These are phyloP conservation scores for Heteronetta atricapilla DNA, from an alignment of 2,113 vertebrate genomes.

Conservation along the genomic window DNA sequence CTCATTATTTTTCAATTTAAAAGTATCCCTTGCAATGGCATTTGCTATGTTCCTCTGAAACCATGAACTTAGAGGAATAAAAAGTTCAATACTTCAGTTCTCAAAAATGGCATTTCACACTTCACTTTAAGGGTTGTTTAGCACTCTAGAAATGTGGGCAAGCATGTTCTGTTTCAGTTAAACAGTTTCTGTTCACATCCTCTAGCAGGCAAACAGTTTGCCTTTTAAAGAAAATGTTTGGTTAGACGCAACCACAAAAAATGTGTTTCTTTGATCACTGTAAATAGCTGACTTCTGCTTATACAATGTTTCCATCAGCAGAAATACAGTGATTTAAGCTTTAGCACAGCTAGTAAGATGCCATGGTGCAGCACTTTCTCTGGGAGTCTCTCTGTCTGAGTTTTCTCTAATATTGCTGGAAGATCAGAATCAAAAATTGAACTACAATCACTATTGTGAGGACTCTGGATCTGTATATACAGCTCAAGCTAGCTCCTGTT, in stretches of 20 bases:
- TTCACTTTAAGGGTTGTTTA: background rate
- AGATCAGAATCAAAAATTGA: background rate
- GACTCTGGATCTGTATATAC: background rate
- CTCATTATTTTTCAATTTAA: background rate
- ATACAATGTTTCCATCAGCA: background rate
- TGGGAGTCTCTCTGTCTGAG: background rate
- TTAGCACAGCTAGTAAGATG: background rate
- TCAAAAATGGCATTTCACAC: background rate
- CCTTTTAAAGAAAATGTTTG: constrained; percentile 32
- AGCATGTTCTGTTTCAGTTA: constrained; percentile 19
- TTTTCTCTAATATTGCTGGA: background rate
- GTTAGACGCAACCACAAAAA: constrained; percentile 13
- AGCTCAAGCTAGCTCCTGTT: background rate
- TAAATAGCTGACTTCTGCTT: constrained; percentile 21
- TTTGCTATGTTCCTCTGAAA: background rate
- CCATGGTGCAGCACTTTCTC: background rate
- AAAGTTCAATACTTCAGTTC: background rate
- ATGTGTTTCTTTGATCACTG: constrained; percentile 23
- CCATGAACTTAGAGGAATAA: background rate
- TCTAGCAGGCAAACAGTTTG: background rate
- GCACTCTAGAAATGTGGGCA: background rate
- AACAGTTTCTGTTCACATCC: background rate
- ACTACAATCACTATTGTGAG: background rate
- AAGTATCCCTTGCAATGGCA: background rate
- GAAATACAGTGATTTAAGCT: background rate